These are phyloP conservation scores for Oryzias melastigma DNA, from an alignment of 2,113 vertebrate genomes.

Conservation along the genomic window DNA sequence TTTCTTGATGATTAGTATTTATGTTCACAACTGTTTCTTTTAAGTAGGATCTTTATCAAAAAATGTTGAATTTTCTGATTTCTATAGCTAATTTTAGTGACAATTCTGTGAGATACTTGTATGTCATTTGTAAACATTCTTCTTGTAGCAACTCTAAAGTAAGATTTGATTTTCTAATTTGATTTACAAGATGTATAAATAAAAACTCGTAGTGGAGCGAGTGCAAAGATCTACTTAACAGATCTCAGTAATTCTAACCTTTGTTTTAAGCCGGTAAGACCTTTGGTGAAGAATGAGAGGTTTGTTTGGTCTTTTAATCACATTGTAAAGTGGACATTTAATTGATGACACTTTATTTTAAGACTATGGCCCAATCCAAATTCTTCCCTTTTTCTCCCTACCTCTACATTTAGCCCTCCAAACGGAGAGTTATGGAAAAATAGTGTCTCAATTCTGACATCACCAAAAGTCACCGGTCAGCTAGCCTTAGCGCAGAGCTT, in stretches of 20 bases:
- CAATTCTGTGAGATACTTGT: not conserved
- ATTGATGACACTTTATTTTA: not conserved
- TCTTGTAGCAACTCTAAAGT: too few species aligned
- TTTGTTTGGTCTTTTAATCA: not conserved
- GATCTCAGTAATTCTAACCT: too few species aligned
- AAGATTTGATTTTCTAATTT: constrained; percentile 23
- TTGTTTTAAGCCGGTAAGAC: not conserved
- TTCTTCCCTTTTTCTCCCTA: too few species aligned
- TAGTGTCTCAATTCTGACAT: too few species aligned
- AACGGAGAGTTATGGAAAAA: too few species aligned
- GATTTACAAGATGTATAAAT: constrained; percentile 34
- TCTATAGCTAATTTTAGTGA: too few species aligned
- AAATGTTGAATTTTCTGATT: not conserved
- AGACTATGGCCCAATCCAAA: not conserved
- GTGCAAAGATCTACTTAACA: not conserved
- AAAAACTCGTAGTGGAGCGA: not conserved
- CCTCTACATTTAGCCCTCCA: too few species aligned
- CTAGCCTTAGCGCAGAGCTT: too few species aligned
- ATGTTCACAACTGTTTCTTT: not conserved
- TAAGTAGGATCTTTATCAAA: not conserved
- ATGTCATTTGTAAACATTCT: constrained; percentile 1
- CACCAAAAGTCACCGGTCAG: too few species aligned
- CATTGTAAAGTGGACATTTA: not conserved
- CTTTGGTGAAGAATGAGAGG: not conserved
- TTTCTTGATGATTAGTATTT: too few species aligned